Conservation (phyloP, 2,888 invertebrate genomes). For the Acleris literana region DNA sequence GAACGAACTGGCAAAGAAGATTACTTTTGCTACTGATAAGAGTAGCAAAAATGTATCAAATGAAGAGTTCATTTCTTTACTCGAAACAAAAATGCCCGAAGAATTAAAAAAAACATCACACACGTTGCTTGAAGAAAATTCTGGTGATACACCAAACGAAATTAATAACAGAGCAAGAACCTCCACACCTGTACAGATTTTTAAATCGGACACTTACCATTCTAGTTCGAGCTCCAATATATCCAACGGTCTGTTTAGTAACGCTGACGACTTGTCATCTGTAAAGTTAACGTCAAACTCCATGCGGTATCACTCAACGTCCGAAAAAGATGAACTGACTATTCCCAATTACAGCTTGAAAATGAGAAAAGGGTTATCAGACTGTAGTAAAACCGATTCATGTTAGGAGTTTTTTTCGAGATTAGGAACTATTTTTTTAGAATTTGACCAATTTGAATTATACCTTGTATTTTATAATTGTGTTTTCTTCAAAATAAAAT, state of each 20-base stretch:
- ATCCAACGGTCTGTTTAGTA: slow-evolving; percentile 78
- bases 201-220: slow-evolving; percentile 70
- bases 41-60: slow-evolving; percentile 58
- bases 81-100: slow-evolving; percentile 75
- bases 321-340: slow-evolving; percentile 76
- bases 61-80: slow-evolving; percentile 70
- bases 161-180: slow-evolving; percentile 75
- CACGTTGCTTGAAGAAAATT: slow-evolving; percentile 52
- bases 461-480: too few species aligned
- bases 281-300: slow-evolving; percentile 79
- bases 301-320: slow-evolving; percentile 71
- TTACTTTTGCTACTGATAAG: slow-evolving; percentile 67
- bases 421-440: slow-evolving; percentile 4
- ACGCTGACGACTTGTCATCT: slow-evolving; percentile 82
- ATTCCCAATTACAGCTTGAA: slow-evolving; percentile 77
- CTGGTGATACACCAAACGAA: slow-evolving; percentile 52
- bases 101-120: slow-evolving; percentile 60
- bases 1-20: slow-evolving; percentile 72
- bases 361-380: slow-evolving; percentile 62
- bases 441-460: too few species aligned
- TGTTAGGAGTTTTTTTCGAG: slow-evolving; percentile 33
- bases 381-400: slow-evolving; percentile 72
- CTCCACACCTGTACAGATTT: slow-evolving; percentile 83
- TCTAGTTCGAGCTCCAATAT: slow-evolving; percentile 78
- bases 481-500: too few species aligned